Base-by-base conservation (phyloP, 2,888 invertebrate genomes). In the Dicyrtoma fusca region DNA sequence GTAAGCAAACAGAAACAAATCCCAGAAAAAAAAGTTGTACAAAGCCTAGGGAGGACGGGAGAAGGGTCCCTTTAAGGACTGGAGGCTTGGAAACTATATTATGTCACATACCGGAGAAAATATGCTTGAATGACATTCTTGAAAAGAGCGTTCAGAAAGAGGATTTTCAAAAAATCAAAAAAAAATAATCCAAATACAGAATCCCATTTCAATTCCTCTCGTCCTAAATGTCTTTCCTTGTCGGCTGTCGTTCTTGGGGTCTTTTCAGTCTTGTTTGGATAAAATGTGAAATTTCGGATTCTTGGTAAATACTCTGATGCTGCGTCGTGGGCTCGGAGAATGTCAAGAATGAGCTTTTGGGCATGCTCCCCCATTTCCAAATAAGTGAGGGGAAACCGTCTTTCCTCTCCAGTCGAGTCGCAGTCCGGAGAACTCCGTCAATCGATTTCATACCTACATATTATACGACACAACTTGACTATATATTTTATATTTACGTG, bases 231-330 rank as follows among this genome's bases (percentile, higher is more conserved):
- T 13, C 21, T 11, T 17, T 53, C 19, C 17, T 11, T 53, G 8
- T 55, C n/a, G n/a, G n/a, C 26, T 65, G 65, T 65, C 47, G 64
- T 47, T 47, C 26, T 65, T n/a, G 47, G 65, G 49, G 51, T 23
- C 51, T 51, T 63, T 65, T 65, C 3, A 8, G 8, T 34, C 8
- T 57, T 21, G 23, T 25, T 57, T 21, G 11, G 65, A 49, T 65
- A 65, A 57, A 65, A 65, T 65, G 51, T 65, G 65, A 65, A 65
- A 51, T 65, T 23, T 65, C 49, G 49, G 65, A 51, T n/a, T 19
- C 25, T 51, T 5, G 19, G 47, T 65, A 23, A 21, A 25, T 51
- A 51, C 57, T 26, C 65, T 63, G 63, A 34, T 63, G 63, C 57
- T 47, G 65, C 25, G 65, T 65, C 25, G 63, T 47, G 19, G 8